These are phyloP conservation scores for Aproaerema taeniolella DNA, from an alignment of 2,888 invertebrate genomes.

Conservation along the genomic window DNA sequence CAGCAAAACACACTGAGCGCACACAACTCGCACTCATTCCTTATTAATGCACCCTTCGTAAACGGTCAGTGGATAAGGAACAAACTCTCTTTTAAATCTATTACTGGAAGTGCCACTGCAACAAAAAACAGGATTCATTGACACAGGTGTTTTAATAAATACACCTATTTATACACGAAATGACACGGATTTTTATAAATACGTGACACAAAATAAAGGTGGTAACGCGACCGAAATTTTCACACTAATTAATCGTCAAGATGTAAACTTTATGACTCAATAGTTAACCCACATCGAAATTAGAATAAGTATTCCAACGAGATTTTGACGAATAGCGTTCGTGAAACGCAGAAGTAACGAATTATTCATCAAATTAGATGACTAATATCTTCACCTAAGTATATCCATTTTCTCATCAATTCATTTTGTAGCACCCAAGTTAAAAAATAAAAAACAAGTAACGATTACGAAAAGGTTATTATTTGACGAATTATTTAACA, in stretches of 20 bases:
- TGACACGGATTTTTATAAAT: not conserved
- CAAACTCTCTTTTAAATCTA: constrained; percentile 31
- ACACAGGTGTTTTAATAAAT: constrained; percentile 4
- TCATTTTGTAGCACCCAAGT: too few species aligned
- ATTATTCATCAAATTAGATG: not conserved
- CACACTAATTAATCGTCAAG: not conserved
- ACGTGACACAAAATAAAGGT: not conserved
- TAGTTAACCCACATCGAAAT: constrained; percentile 7
- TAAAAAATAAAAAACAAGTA: too few species aligned
- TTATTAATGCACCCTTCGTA: constrained; percentile 74
- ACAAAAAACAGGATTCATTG: constrained; percentile 3
- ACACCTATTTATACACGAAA: not conserved
- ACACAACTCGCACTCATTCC: constrained; percentile 39
- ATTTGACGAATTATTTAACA: too few species aligned
- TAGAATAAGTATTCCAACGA: constrained; percentile 1
- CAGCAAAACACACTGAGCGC: constrained; percentile 54
- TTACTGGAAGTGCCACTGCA: constrained; percentile 12
- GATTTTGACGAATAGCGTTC: not conserved
- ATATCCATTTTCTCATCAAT: too few species aligned
- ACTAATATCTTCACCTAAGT: too few species aligned
- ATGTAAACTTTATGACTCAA: constrained; percentile 4
- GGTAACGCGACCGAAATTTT: constrained; percentile 1
- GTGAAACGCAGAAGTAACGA: not conserved
- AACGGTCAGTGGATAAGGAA: constrained; percentile 59
- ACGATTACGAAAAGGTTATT: too few species aligned